These are phyloP conservation scores for Prolemur simus DNA, from an alignment of 2,113 vertebrate species.

Conservation along the genomic window DNA sequence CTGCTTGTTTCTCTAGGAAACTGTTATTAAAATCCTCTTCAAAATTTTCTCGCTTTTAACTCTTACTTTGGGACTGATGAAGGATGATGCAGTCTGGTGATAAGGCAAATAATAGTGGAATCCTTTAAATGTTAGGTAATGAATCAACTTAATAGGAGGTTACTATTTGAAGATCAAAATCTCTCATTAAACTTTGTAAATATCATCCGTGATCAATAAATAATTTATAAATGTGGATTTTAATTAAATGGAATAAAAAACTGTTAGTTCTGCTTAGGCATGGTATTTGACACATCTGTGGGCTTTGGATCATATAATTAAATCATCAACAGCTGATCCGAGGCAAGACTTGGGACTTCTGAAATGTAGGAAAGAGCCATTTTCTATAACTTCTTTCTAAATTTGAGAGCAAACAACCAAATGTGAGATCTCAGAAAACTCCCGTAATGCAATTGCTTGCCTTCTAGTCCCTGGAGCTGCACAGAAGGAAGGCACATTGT, in stretches of 20 bases:
- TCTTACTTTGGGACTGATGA: not conserved
- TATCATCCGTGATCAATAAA: conserved; percentile 57
- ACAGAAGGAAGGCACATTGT: not conserved
- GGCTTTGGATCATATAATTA: not conserved
- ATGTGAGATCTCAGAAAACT: not conserved
- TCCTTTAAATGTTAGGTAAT: conserved; percentile 41
- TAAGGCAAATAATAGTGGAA: conserved; percentile 29
- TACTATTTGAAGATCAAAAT: conserved; percentile 2
- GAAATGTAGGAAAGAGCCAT: not conserved
- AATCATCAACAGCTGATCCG: not conserved
- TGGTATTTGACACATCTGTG: not conserved
- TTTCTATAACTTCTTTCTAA: not conserved
- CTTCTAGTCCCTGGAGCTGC: not conserved
- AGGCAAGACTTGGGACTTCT: not conserved
- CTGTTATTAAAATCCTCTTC: not conserved
- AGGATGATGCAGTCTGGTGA: not conserved
- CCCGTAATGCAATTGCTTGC: not conserved
- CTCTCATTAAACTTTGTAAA: conserved; percentile 47
- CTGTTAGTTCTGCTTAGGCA: not conserved
- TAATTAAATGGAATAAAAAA: conserved; percentile 47
- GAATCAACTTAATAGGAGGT: conserved; percentile 48
- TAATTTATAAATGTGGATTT: conserved; percentile 47
- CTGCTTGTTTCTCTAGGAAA: not conserved
- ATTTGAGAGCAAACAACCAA: not conserved
- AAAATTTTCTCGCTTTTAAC: not conserved